Evolutionary conservation across 2,888 invertebrate species (phyloP), one percentile per base, ranked within the genome.

Genomic region (Acronicta alni): DNA sequence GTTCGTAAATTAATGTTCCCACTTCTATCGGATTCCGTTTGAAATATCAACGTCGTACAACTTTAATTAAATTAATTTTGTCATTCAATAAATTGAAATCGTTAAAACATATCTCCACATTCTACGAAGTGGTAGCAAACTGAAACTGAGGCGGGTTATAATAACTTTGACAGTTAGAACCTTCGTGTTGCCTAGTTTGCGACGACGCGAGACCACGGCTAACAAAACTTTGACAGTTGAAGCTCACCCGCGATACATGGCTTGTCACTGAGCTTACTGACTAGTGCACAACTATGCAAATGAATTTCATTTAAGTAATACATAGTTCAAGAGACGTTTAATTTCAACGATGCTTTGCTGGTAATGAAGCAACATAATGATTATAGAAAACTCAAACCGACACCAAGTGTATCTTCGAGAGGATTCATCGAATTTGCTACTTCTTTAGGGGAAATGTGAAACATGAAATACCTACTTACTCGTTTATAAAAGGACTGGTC

Each of bases 151-250:
- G 69, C 78, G 67, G 75, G 82, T 84, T 86, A 87, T 88, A 89
- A 89, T 87, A 90, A 89, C 86, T 90, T 89, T 80, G 89, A 88
- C 87, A 88, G 89, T 88, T 88, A 85, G 86, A 89, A 87, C 86
- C 85, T 86, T 81, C 72, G 64, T 75, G 74, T 78, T 79, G 79
- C 79, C 77, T 79, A 83, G 84, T 87, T 88, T 78, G 75, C 79
- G n/a, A n/a, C 72, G 75, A 77, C 81, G 72, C 73, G 79, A 83
- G 81, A 61, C 65, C 67, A 76, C 68, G 80, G 79, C 81, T 82
- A 81, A 80, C 79, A 63, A 81, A 89, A 91, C 83, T 91, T 91
- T 89, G 90, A 87, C 89, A 90, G 84, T 88, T 85, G 75, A 72
- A 82, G 83, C 83, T 80, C 77, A 81, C 77, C 75, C 73, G 73